These are phyloP conservation scores for Nephrocerus scutellatus DNA, from an alignment of 2,888 invertebrate species.

Conservation along the genomic window DNA sequence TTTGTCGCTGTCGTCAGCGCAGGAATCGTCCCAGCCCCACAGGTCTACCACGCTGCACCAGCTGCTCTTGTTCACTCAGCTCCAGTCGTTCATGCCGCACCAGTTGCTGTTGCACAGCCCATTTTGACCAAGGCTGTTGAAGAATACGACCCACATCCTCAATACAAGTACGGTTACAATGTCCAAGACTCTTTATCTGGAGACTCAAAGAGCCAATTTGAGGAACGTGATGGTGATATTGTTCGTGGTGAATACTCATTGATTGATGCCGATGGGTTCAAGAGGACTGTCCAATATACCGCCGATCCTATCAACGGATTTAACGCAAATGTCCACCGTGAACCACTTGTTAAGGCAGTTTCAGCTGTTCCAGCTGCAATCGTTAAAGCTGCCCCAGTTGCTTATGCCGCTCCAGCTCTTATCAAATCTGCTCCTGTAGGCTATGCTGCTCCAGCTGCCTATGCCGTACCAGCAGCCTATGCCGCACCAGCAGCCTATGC, in stretches of 20 bases:
- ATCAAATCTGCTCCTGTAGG: conserved; percentile 9
- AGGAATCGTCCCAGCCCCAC: conserved; percentile 31
- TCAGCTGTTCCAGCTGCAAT: conserved; percentile 6
- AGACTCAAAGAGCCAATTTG: conserved; percentile 43
- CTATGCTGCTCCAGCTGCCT: conserved; percentile 20
- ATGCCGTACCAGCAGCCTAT: background rate
- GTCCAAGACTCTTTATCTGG: conserved; percentile 42
- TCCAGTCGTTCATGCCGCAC: conserved; percentile 15
- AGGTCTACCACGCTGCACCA: conserved; percentile 30
- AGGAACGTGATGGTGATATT: conserved; percentile 43
- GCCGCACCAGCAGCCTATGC: conserved; percentile 5
- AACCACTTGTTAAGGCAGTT: conserved; percentile 25
- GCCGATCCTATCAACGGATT: conserved; percentile 42
- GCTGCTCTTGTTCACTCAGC: conserved; percentile 18
- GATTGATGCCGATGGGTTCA: conserved; percentile 42
- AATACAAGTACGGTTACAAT: conserved; percentile 41
- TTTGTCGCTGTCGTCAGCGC: conserved; percentile 37
- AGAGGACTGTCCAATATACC: conserved; percentile 40
- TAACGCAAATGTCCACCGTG: conserved; percentile 41
- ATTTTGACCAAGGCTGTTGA: conserved; percentile 31
- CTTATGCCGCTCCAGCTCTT: conserved; percentile 9
- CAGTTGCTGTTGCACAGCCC: conserved; percentile 25
- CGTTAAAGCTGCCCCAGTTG: background rate
- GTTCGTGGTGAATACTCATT: conserved; percentile 45
- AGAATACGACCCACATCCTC: conserved; percentile 42